A percentile compares a stretch with the other conserved stretches of the same genome.
Conservation (phyloP, 1,140 invertebrate genomes). For the Sarcophaga bullata region DNA sequence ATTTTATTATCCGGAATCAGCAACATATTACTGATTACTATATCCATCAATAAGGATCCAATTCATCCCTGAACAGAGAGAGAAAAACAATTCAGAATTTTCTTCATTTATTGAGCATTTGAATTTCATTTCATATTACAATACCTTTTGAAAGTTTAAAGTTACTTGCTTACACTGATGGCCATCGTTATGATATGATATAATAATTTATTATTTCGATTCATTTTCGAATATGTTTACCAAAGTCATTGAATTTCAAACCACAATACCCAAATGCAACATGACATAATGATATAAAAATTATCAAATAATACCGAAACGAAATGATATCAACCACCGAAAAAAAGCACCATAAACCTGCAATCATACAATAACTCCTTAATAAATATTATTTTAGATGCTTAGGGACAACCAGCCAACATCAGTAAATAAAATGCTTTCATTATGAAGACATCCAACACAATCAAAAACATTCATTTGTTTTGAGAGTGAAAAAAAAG, state of each 20-base stretch:
- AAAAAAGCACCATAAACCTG: conserved; percentile 21
- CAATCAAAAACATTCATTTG: conserved; percentile 44
- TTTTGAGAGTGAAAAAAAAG: neutral
- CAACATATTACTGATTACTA: too few relatives aligned
- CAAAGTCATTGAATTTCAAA: neutral
- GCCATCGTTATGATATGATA: neutral
- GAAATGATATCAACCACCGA: conserved; percentile 13
- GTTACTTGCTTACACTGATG: neutral
- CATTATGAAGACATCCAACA: neutral
- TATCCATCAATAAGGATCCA: too few relatives aligned
- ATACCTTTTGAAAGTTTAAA: neutral
- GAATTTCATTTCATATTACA: neutral
- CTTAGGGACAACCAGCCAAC: too few relatives aligned
- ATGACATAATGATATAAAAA: conserved; percentile 29
- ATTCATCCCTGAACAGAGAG: too few relatives aligned
- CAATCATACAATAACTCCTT: conserved; percentile 19
- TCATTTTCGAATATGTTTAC: neutral
- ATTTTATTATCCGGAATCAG: too few relatives aligned
- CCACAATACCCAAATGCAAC: neutral
- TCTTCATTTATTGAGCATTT: neutral
- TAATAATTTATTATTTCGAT: neutral
- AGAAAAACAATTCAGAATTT: too few relatives aligned
- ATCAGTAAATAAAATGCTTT: too few relatives aligned
- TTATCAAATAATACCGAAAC: neutral
- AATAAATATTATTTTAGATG: conserved; percentile 1